A percentile compares a stretch with the other conserved stretches of the same genome.
These are phyloP conservation scores for Cheilosia impressa DNA, from an alignment of 2,888 invertebrate genomes.

Conservation along the genomic window DNA sequence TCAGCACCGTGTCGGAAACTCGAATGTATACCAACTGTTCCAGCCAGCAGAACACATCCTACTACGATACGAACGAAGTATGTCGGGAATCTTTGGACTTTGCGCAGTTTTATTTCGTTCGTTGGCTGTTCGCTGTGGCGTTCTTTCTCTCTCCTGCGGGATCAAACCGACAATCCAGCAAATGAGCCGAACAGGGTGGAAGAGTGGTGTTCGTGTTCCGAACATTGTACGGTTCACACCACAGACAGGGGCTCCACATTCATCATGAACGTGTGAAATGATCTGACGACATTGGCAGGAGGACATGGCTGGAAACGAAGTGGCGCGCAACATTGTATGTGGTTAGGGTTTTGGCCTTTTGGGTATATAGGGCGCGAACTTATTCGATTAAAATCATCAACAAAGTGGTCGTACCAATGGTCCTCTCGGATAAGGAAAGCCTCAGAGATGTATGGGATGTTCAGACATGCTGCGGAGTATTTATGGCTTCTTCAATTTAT, in stretches of 20 bases:
- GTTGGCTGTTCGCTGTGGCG: too few relatives aligned
- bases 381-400: slow-evolving; percentile 25
- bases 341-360: not conserved
- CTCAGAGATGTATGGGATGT: not conserved
- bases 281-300: slow-evolving; percentile 59
- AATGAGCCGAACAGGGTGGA: slow-evolving; percentile 51
- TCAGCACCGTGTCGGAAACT: slow-evolving; percentile 55
- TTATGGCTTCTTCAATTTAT: slow-evolving; percentile 13
- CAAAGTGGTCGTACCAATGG: not conserved
- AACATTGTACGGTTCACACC: slow-evolving; percentile 52
- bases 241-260: slow-evolving; percentile 43
- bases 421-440: not conserved
- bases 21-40: slow-evolving; percentile 29
- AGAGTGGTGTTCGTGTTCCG: slow-evolving; percentile 33
- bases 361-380: slow-evolving; percentile 31
- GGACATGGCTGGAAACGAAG: slow-evolving; percentile 20
- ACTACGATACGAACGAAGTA: slow-evolving; percentile 42
- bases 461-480: not conserved
- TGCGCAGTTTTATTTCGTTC: not conserved
- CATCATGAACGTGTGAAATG: slow-evolving; percentile 59
- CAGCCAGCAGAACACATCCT: slow-evolving; percentile 49
- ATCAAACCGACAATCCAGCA: slow-evolving; percentile 53
- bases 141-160: slow-evolving; percentile 10
- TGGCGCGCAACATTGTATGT: slow-evolving; percentile 42
- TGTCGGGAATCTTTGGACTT: not conserved